Evolutionary conservation across 2,797 vertebrate genomes (phyloP).

Genomic region (Chromis chromis): DNA sequence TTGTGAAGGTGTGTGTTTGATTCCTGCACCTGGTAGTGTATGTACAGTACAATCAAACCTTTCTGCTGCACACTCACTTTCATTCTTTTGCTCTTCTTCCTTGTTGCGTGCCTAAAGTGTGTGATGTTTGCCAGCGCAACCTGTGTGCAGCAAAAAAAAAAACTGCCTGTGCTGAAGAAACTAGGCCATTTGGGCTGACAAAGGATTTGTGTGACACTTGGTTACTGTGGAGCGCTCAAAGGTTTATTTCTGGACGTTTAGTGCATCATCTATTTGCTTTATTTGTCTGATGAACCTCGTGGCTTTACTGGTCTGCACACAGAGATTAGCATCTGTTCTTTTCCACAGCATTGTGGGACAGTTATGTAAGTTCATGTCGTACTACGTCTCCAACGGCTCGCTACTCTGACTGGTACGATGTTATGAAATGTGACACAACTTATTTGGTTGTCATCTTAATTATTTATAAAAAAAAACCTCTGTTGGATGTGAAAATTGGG

Average conservation of each 20-base stretch:
- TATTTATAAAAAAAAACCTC: constrained; percentile 72
- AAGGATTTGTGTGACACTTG: constrained; percentile 31
- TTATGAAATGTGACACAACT: constrained; percentile 75
- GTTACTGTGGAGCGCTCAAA: constrained; percentile 26
- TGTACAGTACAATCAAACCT: constrained; percentile 31
- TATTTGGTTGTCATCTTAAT: constrained; percentile 75
- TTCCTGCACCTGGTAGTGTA: constrained; percentile 15
- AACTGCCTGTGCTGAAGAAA: constrained; percentile 48
- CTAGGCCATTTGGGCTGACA: constrained; percentile 62
- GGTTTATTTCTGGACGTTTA: constrained; percentile 54
- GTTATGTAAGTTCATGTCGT: constrained; percentile 56
- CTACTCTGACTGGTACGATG: constrained; percentile 37
- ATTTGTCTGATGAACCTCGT: constrained; percentile 34
- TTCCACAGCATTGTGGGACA: constrained; percentile 18
- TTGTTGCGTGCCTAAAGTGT: constrained; percentile 21
- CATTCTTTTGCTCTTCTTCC: constrained; percentile 27
- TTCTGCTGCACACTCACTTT: constrained; percentile 26
- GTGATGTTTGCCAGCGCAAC: constrained; percentile 41
- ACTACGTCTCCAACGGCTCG: constrained; percentile 23
- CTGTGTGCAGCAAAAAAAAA: constrained; percentile 7
- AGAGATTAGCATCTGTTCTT: constrained; percentile 60
- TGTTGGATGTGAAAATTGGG: constrained; percentile 69
- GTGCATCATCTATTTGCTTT: constrained; percentile 45
- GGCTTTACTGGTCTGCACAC: constrained; percentile 28
- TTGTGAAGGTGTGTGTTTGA: constrained; percentile 23